Conservation (phyloP, 2,888 invertebrate genomes). For the Zygaena filipendulae region DNA sequence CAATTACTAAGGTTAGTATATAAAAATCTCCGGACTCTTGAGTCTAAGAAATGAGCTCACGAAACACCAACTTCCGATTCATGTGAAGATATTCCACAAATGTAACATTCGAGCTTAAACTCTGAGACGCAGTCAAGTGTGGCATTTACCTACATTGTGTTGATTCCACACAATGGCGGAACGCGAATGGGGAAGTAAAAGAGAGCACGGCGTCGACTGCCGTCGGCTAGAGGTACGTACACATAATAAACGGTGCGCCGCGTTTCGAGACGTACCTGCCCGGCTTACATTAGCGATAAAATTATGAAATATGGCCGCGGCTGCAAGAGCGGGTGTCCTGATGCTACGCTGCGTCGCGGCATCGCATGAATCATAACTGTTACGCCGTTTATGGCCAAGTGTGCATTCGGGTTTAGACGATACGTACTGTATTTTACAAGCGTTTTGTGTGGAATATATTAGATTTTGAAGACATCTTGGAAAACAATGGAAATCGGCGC, state of each 20-base stretch:
- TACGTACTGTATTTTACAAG: conserved; percentile 4
- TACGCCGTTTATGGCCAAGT: conserved; percentile 22
- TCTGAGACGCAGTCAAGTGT: conserved; percentile 25
- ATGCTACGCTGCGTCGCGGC: conserved; percentile 11
- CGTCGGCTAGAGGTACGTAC: conserved; percentile 1
- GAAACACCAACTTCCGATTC: too few relatives aligned
- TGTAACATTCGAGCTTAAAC: conserved; percentile 5
- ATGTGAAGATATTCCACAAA: background rate
- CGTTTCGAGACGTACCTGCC: conserved; percentile 33
- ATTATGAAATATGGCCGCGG: conserved; percentile 45
- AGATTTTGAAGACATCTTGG: too few relatives aligned
- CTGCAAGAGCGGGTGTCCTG: conserved; percentile 11
- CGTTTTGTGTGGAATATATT: conserved; percentile 2
- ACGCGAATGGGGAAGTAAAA: conserved; percentile 25
- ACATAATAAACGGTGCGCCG: conserved; percentile 20
- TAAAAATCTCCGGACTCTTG: too few relatives aligned
- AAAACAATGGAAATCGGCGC: too few relatives aligned
- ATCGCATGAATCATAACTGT: conserved; percentile 22
- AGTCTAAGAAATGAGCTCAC: too few relatives aligned
- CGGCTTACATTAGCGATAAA: conserved; percentile 54
- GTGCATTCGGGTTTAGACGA: conserved; percentile 17
- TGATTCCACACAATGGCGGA: conserved; percentile 2
- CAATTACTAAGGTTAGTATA: too few relatives aligned
- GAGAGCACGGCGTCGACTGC: conserved; percentile 17
- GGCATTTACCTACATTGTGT: conserved; percentile 25